Evolutionary conservation across 2,113 vertebrate species (phyloP), one percentile per base, ranked within the genome.

Genomic region (Caretta caretta): DNA sequence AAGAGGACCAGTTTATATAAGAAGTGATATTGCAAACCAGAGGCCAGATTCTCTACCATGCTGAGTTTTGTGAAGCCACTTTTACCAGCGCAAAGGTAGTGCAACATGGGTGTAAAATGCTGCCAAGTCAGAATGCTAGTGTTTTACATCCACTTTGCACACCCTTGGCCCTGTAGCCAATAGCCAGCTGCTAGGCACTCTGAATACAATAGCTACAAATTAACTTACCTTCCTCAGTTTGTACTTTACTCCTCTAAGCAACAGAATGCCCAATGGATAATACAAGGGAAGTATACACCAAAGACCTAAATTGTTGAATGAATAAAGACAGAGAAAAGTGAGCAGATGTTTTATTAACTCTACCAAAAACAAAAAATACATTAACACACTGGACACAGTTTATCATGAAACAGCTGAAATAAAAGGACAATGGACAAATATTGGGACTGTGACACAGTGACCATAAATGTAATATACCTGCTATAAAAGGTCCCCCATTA

Each of bases 381-480:
- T 27, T 10, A 57, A 57, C 24, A 11, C 89, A 51, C 31, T 48
- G 24, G 31, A 10, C 11, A 1, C 27, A 35, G 56, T 38, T 22
- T 54, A 84, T 13, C 56, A 57, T 57, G 56, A 57, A 57, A 57
- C 56, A 57, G 56, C 8, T 57, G 56, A 57, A 57, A 57, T 57
- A 57, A 57, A 57, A 57, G 10, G 76, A 90, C 19, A 46, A 80
- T 48, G 38, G 19, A 83, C 4, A n/a, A 27, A 20, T 38, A 35
- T 3, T 59, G 6, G 22, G 49, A 6, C 17, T 19, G 7, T 69
- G 31, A 19, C 5, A 6, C 27, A 27, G 9, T 27, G 42, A 83
- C 5, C 6, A 62, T 27, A 80, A 49, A 54, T 0, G 0, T 10
- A 59, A 54, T 56, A 3, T 1, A 62, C 3, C 42, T 84, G 16